Evolutionary conservation across 2,888 invertebrate species (phyloP).

Genomic region (Parnassius apollo): DNA sequence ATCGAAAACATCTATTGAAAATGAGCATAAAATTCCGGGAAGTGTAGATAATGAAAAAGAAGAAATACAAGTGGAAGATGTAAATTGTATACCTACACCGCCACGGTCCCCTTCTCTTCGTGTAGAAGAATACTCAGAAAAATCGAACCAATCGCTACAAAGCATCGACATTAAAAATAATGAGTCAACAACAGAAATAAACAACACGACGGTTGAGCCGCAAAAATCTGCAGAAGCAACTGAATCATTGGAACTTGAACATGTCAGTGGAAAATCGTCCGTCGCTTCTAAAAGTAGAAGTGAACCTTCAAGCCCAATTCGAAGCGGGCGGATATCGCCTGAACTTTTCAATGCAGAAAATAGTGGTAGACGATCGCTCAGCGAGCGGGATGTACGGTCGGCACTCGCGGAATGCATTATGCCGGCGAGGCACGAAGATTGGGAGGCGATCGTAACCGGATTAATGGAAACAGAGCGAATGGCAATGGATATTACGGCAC

Average conservation of each 20-base stretch:
- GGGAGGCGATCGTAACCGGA: slow-evolving; percentile 90
- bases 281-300: slow-evolving; percentile 42
- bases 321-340: slow-evolving; percentile 49
- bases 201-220: slow-evolving; percentile 23
- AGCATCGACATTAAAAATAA: slow-evolving; percentile 39
- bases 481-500: slow-evolving; percentile 84
- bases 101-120: slow-evolving; percentile 62
- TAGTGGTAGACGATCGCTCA: slow-evolving; percentile 38
- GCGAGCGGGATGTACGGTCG: slow-evolving; percentile 61
- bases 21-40: slow-evolving; percentile 33
- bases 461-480: slow-evolving; percentile 85
- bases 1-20: slow-evolving; percentile 44
- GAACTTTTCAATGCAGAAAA: slow-evolving; percentile 42
- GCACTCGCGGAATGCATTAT: slow-evolving; percentile 65
- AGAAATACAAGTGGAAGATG: slow-evolving; percentile 33
- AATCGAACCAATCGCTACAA: slow-evolving; percentile 44
- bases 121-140: slow-evolving; percentile 64
- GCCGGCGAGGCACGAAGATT: slow-evolving; percentile 86
- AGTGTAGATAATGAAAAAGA: slow-evolving; percentile 33
- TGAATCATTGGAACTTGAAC: slow-evolving; percentile 24
- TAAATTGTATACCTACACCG: slow-evolving; percentile 38
- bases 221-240: slow-evolving; percentile 35
- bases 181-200: slow-evolving; percentile 8
- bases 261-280: slow-evolving; percentile 43
- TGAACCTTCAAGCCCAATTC: slow-evolving; percentile 43